These are phyloP conservation scores for Drosophila nigromelanica DNA, from an alignment of 1,140 invertebrate genomes.

Conservation along the genomic window DNA sequence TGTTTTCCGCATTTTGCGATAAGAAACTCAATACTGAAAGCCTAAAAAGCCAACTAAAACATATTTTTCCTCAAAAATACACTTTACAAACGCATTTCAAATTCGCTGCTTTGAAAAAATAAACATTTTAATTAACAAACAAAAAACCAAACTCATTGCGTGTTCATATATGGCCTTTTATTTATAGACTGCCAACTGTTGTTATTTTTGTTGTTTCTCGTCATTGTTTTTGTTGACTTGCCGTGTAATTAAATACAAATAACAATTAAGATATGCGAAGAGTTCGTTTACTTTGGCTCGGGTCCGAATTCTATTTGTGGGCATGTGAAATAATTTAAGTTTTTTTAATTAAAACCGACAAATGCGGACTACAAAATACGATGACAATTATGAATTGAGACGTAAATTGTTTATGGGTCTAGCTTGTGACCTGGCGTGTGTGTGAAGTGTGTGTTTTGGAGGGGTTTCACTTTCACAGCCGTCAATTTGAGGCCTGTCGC, in stretches of 20 bases:
- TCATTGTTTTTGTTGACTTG: constrained; percentile 19
- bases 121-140: neutral
- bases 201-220: neutral
- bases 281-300: constrained; percentile 15
- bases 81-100: neutral
- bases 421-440: neutral
- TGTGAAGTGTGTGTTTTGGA: neutral
- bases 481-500: constrained; percentile 57
- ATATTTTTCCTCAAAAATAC: neutral
- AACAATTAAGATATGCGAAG: constrained; percentile 58
- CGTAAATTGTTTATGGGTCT: constrained; percentile 57
- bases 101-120: neutral
- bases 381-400: constrained; percentile 72
- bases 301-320: constrained; percentile 32
- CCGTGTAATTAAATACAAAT: constrained; percentile 71
- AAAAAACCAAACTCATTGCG: constrained; percentile 5
- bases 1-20: constrained; percentile 13
- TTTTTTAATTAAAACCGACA: constrained; percentile 66
- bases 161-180: constrained; percentile 3
- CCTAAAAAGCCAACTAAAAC: neutral
- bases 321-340: constrained; percentile 46
- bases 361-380: constrained; percentile 33
- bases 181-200: constrained; percentile 16
- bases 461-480: constrained; percentile 33
- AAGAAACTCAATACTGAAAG: constrained; percentile 6